Conservation (phyloP, 2,113 vertebrate genomes). For the Excalfactoria chinensis region DNA sequence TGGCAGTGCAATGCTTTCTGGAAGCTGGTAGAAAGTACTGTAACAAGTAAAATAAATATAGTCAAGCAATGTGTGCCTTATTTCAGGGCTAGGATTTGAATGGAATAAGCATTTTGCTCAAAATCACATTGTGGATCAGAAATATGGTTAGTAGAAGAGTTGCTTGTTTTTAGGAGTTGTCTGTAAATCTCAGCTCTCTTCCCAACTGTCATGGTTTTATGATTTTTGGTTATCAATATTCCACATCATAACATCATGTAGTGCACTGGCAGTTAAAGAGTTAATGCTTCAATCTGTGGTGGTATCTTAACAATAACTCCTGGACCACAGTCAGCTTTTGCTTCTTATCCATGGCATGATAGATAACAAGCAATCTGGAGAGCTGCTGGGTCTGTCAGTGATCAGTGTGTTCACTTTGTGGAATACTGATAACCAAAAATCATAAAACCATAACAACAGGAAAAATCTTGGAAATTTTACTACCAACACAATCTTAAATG, state of each 20-base stretch:
- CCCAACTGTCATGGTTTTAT: not conserved
- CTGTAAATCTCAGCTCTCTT: not conserved
- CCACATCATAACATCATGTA: too few relatives aligned
- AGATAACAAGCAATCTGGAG: conserved; percentile 88
- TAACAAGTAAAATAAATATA: not conserved
- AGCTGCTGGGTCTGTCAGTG: conserved; percentile 76
- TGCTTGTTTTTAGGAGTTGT: not conserved
- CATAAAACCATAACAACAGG: too few relatives aligned
- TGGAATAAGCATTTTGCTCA: not conserved
- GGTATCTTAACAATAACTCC: conserved; percentile 92
- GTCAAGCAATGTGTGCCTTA: not conserved
- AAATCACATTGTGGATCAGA: not conserved
- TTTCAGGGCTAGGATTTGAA: not conserved
- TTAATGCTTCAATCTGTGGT: conserved; percentile 82
- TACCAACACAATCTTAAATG: not conserved
- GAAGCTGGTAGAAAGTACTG: not conserved
- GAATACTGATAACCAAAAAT: too few relatives aligned
- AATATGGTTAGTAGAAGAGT: not conserved
- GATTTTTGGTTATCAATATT: too few relatives aligned
- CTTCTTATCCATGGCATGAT: conserved; percentile 83
- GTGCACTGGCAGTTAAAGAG: too few relatives aligned
- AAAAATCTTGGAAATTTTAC: not conserved
- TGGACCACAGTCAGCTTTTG: conserved; percentile 85
- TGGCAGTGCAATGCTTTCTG: not conserved
- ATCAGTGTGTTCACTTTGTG: too few relatives aligned